Evolutionary conservation across 2,113 vertebrate species (phyloP), one percentile per base, ranked within the genome.

Genomic region (Carassius carassius): DNA sequence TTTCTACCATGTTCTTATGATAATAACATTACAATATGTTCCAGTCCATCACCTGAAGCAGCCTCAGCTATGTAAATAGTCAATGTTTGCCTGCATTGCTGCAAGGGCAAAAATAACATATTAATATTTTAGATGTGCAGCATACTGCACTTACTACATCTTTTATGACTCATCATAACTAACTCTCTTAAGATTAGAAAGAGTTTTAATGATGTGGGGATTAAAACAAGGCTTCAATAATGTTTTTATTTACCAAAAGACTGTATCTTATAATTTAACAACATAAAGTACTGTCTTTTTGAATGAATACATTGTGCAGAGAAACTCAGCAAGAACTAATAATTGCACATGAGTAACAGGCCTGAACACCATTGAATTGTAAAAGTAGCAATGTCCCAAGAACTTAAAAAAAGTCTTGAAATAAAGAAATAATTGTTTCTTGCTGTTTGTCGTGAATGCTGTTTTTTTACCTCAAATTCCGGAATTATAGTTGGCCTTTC

Each of bases 41-140:
- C 47, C 35, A 79, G 81, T 35, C 16, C 32, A 67, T 72, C 47
- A 70, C 58, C 49, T 84, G 63, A 75, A 69, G 62, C 87, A 47
- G 44, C 1, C 60, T 81, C 63, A 56, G 29, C 65, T 70, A 85
- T 83, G 49, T 81, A 84, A 87, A 89, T 85, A 77, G 74, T 63
- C 78, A 58, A 62, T 74, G 78, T 84, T 76, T 67, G 72, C 63
- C 82, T 29, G 84, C 83, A 78, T 85, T 69, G 85, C 85, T 83
- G 58, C 83, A 62, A 83, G 83, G 67, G 49, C 72, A 85, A 86
- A 13, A 82, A 78, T 81, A 80, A 56, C 49, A 5, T 12, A 23
- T 85, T 63, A 89, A 87, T 85, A 87, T 85, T 89, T 85, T 72
- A 87, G 41, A 35, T 79, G 19, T 69, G 63, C 51, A 79, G 75